Percentiles rank a stretch among this genome's conserved stretches.
phyloP scores from a whole-genome alignment of 2,888 invertebrate genomes.

The Andrena bicolor region DNA sequence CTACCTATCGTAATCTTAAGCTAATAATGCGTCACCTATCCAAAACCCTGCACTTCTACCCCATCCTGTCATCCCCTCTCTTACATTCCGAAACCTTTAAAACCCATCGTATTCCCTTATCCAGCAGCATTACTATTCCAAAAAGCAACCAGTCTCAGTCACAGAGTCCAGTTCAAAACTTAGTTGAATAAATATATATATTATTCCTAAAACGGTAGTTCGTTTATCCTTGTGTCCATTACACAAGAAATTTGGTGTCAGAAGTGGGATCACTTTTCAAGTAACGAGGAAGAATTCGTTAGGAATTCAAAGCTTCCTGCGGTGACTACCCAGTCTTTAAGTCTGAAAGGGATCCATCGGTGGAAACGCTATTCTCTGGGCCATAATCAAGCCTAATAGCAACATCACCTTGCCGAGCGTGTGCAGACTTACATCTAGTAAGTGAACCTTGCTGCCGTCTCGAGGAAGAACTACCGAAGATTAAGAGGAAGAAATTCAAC shows the following conservation, averaged over 20 bases:
- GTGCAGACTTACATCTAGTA: not conserved
- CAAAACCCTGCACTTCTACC: too few relatives aligned
- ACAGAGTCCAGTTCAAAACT: too few relatives aligned
- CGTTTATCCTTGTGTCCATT: too few relatives aligned
- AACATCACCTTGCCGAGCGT: conserved; percentile 5
- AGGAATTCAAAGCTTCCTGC: conserved; percentile 8
- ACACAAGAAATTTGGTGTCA: not conserved
- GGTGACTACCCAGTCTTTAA: conserved; percentile 8
- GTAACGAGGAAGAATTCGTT: conserved; percentile 5
- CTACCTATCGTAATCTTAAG: too few relatives aligned
- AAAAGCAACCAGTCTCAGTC: too few relatives aligned
- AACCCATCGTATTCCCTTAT: too few relatives aligned
- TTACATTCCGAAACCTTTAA: too few relatives aligned
- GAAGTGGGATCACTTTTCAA: not conserved
- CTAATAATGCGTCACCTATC: too few relatives aligned
- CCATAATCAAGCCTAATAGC: not conserved
- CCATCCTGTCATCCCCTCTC: too few relatives aligned
- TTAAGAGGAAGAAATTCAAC: not conserved
- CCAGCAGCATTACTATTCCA: too few relatives aligned
- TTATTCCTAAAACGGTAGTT: too few relatives aligned
- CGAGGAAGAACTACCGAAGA: not conserved
- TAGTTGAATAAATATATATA: too few relatives aligned
- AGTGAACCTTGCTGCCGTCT: not conserved
- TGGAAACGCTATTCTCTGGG: not conserved
- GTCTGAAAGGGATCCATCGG: not conserved